phyloP scores from a whole-genome alignment of 2,113 vertebrate genomes.

The Panthera leo region DNA sequence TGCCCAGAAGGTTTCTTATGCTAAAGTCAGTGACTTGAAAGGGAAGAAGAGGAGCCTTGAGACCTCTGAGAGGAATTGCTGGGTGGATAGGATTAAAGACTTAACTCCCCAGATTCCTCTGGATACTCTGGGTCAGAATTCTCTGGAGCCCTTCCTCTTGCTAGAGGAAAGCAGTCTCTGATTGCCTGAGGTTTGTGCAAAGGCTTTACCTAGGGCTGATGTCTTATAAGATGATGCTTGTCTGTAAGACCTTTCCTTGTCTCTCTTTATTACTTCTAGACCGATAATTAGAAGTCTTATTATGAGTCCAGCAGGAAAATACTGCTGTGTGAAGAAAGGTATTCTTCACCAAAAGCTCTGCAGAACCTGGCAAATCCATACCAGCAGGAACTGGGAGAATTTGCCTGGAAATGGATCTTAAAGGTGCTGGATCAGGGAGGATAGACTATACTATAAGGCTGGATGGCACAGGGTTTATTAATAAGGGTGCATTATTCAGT shows the following conservation, averaged over 20 bases:
- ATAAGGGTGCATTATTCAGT: neutral
- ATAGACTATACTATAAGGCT: neutral
- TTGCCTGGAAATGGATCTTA: neutral
- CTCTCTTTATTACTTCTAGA: neutral
- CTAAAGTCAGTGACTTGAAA: neutral
- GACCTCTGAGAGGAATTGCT: neutral
- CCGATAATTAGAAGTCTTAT: constrained; percentile 43
- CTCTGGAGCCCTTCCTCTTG: neutral
- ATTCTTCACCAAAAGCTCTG: constrained; percentile 6
- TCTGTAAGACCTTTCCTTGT: neutral
- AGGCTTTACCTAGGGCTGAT: constrained; percentile 3
- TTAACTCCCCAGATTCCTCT: neutral
- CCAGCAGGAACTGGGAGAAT: neutral
- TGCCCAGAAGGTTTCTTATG: neutral
- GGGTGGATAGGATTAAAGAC: neutral
- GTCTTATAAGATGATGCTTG: constrained; percentile 36
- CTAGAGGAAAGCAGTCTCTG: neutral
- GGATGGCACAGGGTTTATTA: neutral
- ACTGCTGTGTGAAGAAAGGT: constrained; percentile 27
- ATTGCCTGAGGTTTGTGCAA: neutral
- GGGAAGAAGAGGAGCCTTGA: neutral
- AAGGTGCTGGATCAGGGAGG: neutral
- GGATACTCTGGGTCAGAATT: neutral
- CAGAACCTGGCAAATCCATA: neutral
- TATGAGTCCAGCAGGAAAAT: constrained; percentile 16